Evolutionary conservation across 1,140 invertebrate species (phyloP).

Genomic region (Musca vetustissima): DNA sequence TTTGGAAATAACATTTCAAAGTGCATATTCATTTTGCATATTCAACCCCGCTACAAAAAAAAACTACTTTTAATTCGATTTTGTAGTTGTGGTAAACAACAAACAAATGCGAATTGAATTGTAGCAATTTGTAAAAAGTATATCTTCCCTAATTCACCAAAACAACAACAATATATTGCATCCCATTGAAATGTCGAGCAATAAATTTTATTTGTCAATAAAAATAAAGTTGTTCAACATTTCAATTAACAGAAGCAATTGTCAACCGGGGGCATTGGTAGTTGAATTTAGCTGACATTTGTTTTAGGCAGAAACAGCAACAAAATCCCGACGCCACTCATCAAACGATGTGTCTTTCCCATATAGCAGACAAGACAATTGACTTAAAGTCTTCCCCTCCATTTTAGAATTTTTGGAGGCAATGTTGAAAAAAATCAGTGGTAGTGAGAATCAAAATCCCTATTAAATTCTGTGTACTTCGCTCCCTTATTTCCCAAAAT

Average conservation of each 20-base stretch:
- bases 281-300: too few relatives aligned
- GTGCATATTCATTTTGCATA: too few relatives aligned
- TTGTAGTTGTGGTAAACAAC: too few relatives aligned
- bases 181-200: slow-evolving; percentile 6
- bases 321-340: slow-evolving; percentile 5
- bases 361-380: not conserved
- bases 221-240: slow-evolving; percentile 21
- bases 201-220: slow-evolving; percentile 3
- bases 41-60: too few relatives aligned
- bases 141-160: too few relatives aligned
- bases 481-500: too few relatives aligned
- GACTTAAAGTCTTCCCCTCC: not conserved
- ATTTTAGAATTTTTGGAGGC: not conserved
- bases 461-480: not conserved
- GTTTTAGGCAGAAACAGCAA: too few relatives aligned
- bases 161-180: not conserved
- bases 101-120: too few relatives aligned
- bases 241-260: not conserved
- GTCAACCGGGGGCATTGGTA: not conserved
- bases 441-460: not conserved
- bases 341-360: not conserved
- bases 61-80: too few relatives aligned
- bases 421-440: not conserved
- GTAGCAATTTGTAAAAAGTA: too few relatives aligned
- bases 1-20: too few relatives aligned